Percentiles rank a stretch among this genome's conserved stretches.
Evolutionary conservation across 2,797 vertebrate genomes (phyloP).

Genomic region (Kryptolebias ocellatus): DNA sequence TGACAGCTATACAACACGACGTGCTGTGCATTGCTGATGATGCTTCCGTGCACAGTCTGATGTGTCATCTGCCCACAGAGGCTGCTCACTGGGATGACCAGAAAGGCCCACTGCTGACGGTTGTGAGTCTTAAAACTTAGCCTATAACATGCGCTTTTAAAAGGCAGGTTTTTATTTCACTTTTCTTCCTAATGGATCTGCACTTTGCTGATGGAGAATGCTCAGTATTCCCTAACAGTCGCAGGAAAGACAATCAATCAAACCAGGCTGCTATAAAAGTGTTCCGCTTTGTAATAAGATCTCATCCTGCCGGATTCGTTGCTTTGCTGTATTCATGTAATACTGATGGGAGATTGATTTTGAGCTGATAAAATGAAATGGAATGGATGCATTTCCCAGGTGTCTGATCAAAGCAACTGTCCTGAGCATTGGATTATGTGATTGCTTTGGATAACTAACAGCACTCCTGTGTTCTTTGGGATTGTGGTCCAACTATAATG

Average conservation of each 20-base stretch:
- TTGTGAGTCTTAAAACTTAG: neutral
- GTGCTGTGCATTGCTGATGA: neutral
- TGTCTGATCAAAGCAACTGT: conserved; percentile 69
- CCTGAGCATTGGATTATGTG: conserved; percentile 55
- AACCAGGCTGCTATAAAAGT: conserved; percentile 39
- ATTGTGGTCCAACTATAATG: conserved; percentile 70
- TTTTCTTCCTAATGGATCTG: neutral
- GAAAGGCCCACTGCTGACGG: neutral
- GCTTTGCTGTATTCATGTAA: conserved; percentile 56
- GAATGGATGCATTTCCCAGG: conserved; percentile 66
- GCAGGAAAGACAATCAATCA: conserved; percentile 21
- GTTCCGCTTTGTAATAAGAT: conserved; percentile 52
- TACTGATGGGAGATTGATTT: conserved; percentile 60
- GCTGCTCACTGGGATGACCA: conserved; percentile 4
- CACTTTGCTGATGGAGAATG: neutral
- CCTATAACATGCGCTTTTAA: neutral
- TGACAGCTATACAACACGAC: conserved; percentile 1
- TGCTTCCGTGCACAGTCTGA: neutral
- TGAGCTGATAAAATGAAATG: conserved; percentile 54
- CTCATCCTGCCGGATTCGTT: conserved; percentile 39
- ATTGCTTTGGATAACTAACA: conserved; percentile 58
- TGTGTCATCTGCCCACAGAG: neutral
- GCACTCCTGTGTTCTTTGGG: conserved; percentile 55
- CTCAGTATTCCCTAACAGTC: neutral
- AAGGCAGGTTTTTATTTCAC: neutral